Evolutionary conservation across 2,888 invertebrate species (phyloP), one percentile per base, ranked within the genome.

Genomic region (Aspidapion aeneum): DNA sequence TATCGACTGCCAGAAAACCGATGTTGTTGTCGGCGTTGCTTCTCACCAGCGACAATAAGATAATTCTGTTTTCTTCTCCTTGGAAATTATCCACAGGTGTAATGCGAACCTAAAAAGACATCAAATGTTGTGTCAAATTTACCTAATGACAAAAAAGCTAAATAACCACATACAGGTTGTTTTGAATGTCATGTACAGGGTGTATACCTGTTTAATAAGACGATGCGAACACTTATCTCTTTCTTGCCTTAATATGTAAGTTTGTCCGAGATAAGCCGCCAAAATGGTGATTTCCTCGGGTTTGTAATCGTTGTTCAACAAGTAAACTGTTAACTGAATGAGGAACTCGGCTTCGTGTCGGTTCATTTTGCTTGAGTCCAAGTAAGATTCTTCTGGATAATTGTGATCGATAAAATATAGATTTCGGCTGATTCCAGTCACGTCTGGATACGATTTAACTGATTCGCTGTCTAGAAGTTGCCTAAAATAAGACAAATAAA

Each of bases 31-130:
- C 82, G 54, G 78, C 76, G 79, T 91, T 91, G 74, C 88, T 92
- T 73, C 93, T 84, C 0, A 93, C 93, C 12, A 93, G 77, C 0
- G 92, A 91, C 65, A 93, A 78, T 68, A 93, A 82, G 59, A 93
- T 87, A 72, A 93, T 90, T 74, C 87, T 86, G 73, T 86, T 88
- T 81, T 92, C 91, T 73, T 91, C 87, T 0, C 93, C 93, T 80
- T 35, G 35, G 12, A 35, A 35, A 75, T 90, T 91, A 75, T 93
- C 93, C 0, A 93, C 87, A 0, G 87, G 86, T 0, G 86, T 83
- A 17, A 90, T 83, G 66, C 83, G 81, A 5, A 90, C n/a, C n/a
- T n/a, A n/a, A n/a, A n/a, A n/a, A n/a, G n/a, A n/a, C n/a, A n/a
- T n/a, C n/a, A n/a, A n/a, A n/a, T n/a, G n/a, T n/a, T n/a, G n/a